Evolutionary conservation across 2,113 vertebrate genomes (phyloP).

Genomic region (Crotalus helleri): DNA sequence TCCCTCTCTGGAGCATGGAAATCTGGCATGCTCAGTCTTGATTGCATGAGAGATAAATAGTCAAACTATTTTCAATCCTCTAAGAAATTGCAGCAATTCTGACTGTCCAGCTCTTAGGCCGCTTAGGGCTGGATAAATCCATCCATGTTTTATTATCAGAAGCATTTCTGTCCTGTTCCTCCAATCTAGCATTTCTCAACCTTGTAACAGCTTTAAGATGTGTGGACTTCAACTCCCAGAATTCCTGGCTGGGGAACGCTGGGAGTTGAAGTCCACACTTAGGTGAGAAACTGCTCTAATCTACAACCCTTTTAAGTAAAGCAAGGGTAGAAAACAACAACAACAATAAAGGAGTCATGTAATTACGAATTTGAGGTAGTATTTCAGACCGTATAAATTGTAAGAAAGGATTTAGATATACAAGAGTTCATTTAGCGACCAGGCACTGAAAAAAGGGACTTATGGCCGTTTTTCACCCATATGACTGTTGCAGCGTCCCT

Average conservation of each 20-base stretch:
- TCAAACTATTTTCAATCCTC: not conserved
- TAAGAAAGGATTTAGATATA: not conserved
- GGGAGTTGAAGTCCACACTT: not conserved
- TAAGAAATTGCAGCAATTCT: too few species aligned
- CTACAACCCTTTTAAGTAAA: not conserved
- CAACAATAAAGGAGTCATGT: not conserved
- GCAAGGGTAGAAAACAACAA: not conserved
- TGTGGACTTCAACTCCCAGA: not conserved
- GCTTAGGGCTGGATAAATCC: not conserved
- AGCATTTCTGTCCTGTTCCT: not conserved
- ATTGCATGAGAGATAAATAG: not conserved
- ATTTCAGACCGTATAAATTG: not conserved
- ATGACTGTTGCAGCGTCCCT: too few species aligned
- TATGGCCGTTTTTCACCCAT: too few species aligned
- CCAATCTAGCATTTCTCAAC: not conserved
- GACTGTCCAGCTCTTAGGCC: too few species aligned
- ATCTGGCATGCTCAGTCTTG: not conserved
- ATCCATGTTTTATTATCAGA: not conserved
- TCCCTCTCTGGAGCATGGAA: not conserved
- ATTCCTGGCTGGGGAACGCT: not conserved
- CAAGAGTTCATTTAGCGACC: too few species aligned
- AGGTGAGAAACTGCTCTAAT: not conserved
- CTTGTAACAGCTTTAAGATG: not conserved
- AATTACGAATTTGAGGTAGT: too few species aligned
- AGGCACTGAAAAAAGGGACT: too few species aligned